Percentiles rank a stretch among this genome's conserved stretches.
Conservation (phyloP, 2,888 invertebrate species). For the Tipula confusa region DNA sequence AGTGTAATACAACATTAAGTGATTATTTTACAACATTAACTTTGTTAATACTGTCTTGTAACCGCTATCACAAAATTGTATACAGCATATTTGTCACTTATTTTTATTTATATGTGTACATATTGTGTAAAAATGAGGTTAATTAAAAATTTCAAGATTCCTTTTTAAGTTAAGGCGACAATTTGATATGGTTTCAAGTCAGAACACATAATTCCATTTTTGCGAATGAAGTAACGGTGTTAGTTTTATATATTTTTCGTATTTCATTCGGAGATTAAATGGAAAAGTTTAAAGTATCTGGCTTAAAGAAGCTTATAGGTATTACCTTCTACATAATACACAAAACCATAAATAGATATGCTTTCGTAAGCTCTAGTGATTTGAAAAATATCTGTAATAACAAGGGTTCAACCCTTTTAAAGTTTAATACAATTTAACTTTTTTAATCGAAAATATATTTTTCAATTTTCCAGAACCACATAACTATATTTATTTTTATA, state of each 20-base stretch:
- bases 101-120: not conserved
- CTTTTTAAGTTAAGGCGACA: too few relatives aligned
- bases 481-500: not conserved
- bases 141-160: not conserved
- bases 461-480: not conserved
- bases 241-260: not conserved
- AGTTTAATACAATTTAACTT: not conserved
- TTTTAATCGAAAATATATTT: not conserved
- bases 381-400: not conserved
- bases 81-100: not conserved
- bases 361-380: not conserved
- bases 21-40: not conserved
- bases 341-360: not conserved
- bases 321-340: too few relatives aligned
- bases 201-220: not conserved
- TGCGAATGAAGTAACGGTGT: too few relatives aligned
- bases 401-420: not conserved
- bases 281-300: not conserved
- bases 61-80: not conserved
- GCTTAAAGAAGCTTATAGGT: too few relatives aligned
- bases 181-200: not conserved
- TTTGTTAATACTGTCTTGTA: not conserved
- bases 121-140: not conserved
- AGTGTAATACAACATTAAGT: too few relatives aligned
- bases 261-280: not conserved